phyloP scores from a whole-genome alignment of 2,797 vertebrate genomes.

The Lithobates sylvaticus region DNA sequence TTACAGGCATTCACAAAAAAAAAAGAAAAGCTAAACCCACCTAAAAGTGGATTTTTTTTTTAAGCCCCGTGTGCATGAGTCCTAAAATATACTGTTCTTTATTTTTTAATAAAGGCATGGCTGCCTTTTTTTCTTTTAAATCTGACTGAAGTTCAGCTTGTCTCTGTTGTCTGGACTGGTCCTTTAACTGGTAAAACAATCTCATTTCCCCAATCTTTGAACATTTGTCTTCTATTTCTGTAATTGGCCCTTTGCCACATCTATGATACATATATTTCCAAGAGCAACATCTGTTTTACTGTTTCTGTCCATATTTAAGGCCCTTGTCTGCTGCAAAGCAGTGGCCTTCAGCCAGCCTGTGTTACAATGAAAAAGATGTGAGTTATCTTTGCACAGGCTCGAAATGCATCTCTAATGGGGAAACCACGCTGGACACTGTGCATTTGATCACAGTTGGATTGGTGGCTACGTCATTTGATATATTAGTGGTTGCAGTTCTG shows the following conservation, averaged over 20 bases:
- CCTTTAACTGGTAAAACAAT: background rate
- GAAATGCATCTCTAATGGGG: background rate
- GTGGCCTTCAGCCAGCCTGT: constrained; percentile 34
- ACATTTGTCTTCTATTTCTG: constrained; percentile 28
- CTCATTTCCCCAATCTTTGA: background rate
- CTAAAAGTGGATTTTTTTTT: no score
- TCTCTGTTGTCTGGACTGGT: no score
- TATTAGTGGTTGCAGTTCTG: constrained; percentile 7
- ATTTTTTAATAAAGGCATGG: no score
- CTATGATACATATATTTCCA: constrained; percentile 40
- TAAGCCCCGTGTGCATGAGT: no score
- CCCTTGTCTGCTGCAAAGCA: background rate
- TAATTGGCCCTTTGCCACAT: constrained; percentile 23
- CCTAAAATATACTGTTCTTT: no score
- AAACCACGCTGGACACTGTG: background rate
- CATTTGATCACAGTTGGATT: background rate
- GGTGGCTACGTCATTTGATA: background rate
- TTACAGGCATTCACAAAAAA: no score
- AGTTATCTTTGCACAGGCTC: constrained; percentile 3
- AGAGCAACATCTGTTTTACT: constrained; percentile 50
- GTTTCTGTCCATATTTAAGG: background rate
- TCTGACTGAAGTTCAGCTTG: no score
- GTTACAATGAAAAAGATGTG: background rate
- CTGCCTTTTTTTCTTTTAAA: no score
- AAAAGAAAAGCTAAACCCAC: no score